Evolutionary conservation across 2,797 vertebrate genomes (phyloP), one percentile per base, ranked within the genome.

Genomic region (Odontamblyopus rebecca): DNA sequence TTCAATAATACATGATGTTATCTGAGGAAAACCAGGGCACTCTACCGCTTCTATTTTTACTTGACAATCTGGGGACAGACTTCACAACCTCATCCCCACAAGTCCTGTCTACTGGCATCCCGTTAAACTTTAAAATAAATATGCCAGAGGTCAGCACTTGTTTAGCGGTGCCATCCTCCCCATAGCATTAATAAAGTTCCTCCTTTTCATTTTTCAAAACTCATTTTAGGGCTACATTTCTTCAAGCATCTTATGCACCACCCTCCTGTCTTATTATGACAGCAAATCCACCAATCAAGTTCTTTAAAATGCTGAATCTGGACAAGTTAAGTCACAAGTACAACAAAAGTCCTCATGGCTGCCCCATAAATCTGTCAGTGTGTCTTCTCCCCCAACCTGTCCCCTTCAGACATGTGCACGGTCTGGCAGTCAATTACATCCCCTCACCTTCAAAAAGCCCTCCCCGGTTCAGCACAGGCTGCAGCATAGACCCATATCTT

Each of bases 401-500:
- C 77, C 78, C 80, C 76, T 38, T 72, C 81, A 85, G 81, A 82
- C 65, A 78, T 79, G 73, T 67, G 67, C 74, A 77, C 69, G 19
- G 74, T 82, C 82, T 82, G 70, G 74, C 74, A 85, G 83, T 87
- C 83, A 89, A 86, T 90, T 90, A 90, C 73, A 83, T 79, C 71
- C 61, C 80, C 78, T 88, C 82, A 81, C 85, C 85, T 88, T 89
- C 74, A 85, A 69, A 82, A 74, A 68, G 65, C 70, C 65, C 73
- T 50, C 54, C 69, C 71, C 73, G 53, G 73, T 61, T 19, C 63
- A 68, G 76, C 77, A 82, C 15, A 54, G 66, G 76, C 80, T 68
- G 78, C 74, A 74, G 71, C 30, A 66, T 68, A 67, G 69, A 74
- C 72, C 75, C 66, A 8, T 82, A 82, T 89, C 86, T 83, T 73